A percentile compares a stretch with the other conserved stretches of the same genome.
Conservation (phyloP, 23 tunicate species). For the Ascidia mentula region DNA sequence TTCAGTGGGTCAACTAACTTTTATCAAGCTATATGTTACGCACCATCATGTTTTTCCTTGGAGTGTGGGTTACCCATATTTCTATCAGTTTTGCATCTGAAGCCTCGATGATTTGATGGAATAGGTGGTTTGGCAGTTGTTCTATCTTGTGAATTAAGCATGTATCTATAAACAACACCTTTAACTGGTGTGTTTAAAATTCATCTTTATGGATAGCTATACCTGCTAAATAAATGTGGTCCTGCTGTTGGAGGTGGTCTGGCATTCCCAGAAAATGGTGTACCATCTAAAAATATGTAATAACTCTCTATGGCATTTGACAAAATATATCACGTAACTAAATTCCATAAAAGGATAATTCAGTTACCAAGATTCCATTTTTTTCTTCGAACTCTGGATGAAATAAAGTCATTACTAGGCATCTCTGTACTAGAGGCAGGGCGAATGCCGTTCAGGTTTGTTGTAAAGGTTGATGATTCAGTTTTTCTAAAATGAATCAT, state of each 20-base stretch:
- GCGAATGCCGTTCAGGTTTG: constrained; percentile 18
- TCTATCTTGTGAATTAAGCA: not conserved
- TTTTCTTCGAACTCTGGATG: constrained; percentile 12
- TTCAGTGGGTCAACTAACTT: too few species aligned
- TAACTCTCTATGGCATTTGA: not conserved
- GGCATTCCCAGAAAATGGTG: not conserved
- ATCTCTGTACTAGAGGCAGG: constrained; percentile 35
- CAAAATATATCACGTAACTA: not conserved
- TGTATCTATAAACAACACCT: not conserved
- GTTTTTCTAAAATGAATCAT: not conserved
- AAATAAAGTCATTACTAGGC: not conserved
- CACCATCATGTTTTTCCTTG: too few species aligned
- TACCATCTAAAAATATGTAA: constrained; percentile 29
- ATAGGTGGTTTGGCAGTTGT: not conserved
- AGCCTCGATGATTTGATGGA: too few species aligned
- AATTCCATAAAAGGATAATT: not conserved
- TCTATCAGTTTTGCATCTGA: too few species aligned
- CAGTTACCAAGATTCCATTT: constrained; percentile 42
- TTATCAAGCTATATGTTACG: too few species aligned
- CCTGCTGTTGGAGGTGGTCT: constrained; percentile 3
- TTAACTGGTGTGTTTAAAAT: too few species aligned
- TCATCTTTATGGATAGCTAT: too few species aligned
- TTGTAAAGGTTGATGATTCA: constrained; percentile 8
- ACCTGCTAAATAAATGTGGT: constrained; percentile 69
- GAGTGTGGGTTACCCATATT: too few species aligned